Conservation (phyloP, 2,797 vertebrate species). For the Otus scops region DNA sequence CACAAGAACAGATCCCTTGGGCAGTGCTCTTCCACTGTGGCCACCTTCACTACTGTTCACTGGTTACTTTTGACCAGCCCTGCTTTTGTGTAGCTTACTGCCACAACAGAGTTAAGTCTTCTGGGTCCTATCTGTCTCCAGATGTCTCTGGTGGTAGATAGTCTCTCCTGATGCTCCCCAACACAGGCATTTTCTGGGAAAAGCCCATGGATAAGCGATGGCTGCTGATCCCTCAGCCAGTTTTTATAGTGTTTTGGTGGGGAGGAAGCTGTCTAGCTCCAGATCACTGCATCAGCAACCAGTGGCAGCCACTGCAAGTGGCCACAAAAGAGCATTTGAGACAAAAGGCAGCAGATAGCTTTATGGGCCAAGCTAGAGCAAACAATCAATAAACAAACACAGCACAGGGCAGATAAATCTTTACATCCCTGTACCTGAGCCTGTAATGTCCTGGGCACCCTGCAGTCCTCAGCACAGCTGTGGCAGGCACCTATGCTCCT, state of each 20-base stretch:
- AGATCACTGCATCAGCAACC: neutral
- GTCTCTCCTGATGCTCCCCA: neutral
- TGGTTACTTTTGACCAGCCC: neutral
- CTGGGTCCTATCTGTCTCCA: neutral
- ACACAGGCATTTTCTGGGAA: neutral
- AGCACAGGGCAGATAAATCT: neutral
- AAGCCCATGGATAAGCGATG: fast-evolving
- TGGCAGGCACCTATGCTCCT: fast-evolving
- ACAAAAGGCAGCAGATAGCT: neutral
- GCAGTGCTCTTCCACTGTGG: neutral
- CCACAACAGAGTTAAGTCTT: neutral
- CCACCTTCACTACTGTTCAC: neutral
- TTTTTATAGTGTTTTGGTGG: neutral
- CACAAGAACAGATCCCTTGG: neutral
- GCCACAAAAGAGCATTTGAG: neutral
- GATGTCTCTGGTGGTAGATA: neutral
- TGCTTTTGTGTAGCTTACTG: neutral
- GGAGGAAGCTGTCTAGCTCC: neutral
- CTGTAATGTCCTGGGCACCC: neutral
- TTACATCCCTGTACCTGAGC: neutral
- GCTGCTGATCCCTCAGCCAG: neutral
- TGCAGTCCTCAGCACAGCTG: neutral
- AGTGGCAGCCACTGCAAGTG: neutral
- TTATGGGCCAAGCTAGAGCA: neutral
- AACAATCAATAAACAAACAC: neutral